Base-by-base conservation (phyloP, 2,797 vertebrate species). In the Lutra lutra region DNA sequence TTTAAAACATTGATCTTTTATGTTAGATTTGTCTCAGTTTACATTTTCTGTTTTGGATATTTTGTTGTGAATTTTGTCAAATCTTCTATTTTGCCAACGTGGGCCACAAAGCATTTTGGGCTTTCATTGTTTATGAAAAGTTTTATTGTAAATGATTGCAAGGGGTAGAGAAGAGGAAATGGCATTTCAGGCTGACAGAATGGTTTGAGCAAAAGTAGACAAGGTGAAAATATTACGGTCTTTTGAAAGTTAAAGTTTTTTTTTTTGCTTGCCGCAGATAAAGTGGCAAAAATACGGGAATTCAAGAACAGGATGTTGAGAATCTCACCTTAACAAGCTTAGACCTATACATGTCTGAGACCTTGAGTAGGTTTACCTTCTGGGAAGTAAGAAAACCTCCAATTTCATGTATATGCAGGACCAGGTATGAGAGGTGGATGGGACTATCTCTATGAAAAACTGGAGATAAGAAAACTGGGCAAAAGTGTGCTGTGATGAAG, bases 101-200 rank as follows among this genome's bases (percentile, higher is more conserved):
- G 54, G 17, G 6, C 15, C 77, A 73, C 15, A 75, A 80, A 94
- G 48, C 17, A 62, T 92, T 40, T 73, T 2, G 12, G 13, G 3
- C 20, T 86, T 82, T 64, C 60, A n/a, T 48, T 75, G 18, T 91
- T 96, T 66, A 51, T 64, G 8, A 88, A 77, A 58, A 66, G 1
- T n/a, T 92, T 87, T 64, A 77, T 72, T 79, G 25, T 92, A 62
- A 70, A 89, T 51, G 14, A 96, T 54, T 94, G 95, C 1, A 77
- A 90, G 66, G 86, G n/a, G 3, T 51, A 70, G 14, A 82, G 56
- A 64, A 25, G 58, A 77, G 13, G 46, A 91, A 72, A 60, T 78
- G 27, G 17, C 17, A 70, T 48, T 90, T 72, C 2, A 70, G 35
- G 2, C 7, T 95, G 58, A n/a, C 29, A 88, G 27, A 56, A 82